These are phyloP conservation scores for Lepidurus couesii DNA, from an alignment of 1,140 invertebrate genomes.

Conservation along the genomic window DNA sequence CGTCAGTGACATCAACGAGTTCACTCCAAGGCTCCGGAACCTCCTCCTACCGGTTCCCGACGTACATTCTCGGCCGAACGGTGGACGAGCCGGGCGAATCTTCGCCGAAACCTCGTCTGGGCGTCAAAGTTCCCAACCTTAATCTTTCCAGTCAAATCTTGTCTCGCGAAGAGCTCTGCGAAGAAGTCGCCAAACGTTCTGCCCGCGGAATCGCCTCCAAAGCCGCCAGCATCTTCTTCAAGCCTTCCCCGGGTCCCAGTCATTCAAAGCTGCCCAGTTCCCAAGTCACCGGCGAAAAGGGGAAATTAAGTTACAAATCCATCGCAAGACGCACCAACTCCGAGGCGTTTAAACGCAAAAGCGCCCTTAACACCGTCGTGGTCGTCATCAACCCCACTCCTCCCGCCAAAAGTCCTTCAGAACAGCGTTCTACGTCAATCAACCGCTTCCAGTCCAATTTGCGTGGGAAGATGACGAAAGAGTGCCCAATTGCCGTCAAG, in stretches of 20 bases:
- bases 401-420: no score
- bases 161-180: neutral
- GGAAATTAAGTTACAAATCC: no score
- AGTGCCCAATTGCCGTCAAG: no score
- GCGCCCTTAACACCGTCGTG: no score
- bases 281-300: no score
- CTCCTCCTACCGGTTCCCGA: neutral
- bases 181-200: constrained; percentile 18
- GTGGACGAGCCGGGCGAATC: neutral
- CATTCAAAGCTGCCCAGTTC: no score
- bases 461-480: no score
- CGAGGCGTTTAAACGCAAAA: no score
- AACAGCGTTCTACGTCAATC: no score
- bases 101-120: neutral
- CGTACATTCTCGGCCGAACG: neutral
- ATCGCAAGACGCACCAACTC: no score
- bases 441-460: no score
- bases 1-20: neutral
- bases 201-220: neutral
- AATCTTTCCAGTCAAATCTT: constrained; percentile 3
- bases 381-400: no score
- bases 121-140: neutral
- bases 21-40: neutral
- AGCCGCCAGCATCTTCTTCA: neutral
- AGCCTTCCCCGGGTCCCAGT: neutral